These are phyloP conservation scores for Holocentrus rufus DNA, from an alignment of 2,797 vertebrate genomes.

Conservation along the genomic window DNA sequence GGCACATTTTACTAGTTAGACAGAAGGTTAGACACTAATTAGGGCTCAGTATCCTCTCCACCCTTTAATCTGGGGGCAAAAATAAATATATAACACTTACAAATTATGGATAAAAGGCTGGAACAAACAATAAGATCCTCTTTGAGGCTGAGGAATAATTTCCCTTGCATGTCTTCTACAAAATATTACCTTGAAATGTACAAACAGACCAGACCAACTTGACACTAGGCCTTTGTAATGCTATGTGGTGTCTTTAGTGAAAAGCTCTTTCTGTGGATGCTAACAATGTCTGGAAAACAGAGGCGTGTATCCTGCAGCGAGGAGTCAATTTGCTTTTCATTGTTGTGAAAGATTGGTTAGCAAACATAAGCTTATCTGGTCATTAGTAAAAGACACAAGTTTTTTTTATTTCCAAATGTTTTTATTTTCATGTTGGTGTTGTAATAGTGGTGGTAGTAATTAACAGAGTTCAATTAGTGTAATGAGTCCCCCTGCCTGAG, in stretches of 20 bases:
- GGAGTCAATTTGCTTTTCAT: slow-evolving; percentile 44
- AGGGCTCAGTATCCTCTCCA: slow-evolving; percentile 31
- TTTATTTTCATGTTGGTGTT: slow-evolving; percentile 2
- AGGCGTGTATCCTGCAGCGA: background rate
- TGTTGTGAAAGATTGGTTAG: slow-evolving; percentile 51
- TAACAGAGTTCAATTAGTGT: slow-evolving; percentile 58
- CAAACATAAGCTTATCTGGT: slow-evolving; percentile 45
- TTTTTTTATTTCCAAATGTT: slow-evolving; percentile 8
- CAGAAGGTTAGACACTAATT: slow-evolving; percentile 57
- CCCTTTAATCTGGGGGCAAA: slow-evolving; percentile 17
- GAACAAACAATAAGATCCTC: background rate
- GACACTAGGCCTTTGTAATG: background rate
- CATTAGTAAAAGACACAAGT: slow-evolving; percentile 53
- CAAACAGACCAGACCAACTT: background rate
- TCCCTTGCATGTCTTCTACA: background rate
- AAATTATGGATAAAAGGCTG: slow-evolving; percentile 5
- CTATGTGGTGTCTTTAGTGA: background rate
- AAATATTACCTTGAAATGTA: background rate
- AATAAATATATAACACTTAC: slow-evolving; percentile 37
- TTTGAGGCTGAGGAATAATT: background rate
- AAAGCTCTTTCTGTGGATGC: background rate
- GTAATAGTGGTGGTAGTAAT: slow-evolving; percentile 52
- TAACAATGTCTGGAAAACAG: slow-evolving; percentile 23
- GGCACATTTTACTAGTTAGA: slow-evolving; percentile 45
- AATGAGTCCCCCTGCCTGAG: slow-evolving; percentile 62